These are phyloP conservation scores for Phyllostomus hastatus DNA, from an alignment of 2,113 vertebrate genomes.

Conservation along the genomic window DNA sequence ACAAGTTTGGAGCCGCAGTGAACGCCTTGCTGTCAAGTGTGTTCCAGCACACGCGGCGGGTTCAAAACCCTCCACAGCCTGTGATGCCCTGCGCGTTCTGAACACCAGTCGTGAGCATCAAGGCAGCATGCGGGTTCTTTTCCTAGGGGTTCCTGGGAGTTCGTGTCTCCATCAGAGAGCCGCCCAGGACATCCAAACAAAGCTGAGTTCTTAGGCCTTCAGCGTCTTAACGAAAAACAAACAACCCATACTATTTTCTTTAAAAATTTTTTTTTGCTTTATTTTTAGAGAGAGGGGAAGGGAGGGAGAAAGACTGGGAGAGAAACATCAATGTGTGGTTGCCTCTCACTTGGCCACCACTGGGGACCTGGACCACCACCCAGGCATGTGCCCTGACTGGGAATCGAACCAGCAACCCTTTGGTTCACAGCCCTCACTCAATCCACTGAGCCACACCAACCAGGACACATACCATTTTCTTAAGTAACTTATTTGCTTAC, in stretches of 20 bases:
- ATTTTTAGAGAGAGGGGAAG: too few species aligned
- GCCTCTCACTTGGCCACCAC: too few species aligned
- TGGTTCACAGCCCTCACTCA: too few species aligned
- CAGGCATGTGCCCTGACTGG: too few species aligned
- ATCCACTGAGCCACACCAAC: too few species aligned
- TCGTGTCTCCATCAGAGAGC: slow-evolving; percentile 1
- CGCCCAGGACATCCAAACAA: background rate
- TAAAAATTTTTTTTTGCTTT: too few species aligned
- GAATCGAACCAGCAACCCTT: too few species aligned
- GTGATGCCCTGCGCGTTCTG: background rate
- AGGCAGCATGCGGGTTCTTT: background rate
- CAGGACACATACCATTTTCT: background rate
- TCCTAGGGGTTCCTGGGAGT: background rate
- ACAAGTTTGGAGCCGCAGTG: fast-evolving
- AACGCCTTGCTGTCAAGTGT: background rate
- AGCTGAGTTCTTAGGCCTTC: background rate
- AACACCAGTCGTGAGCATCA: background rate
- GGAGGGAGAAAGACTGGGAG: too few species aligned
- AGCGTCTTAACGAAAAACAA: background rate
- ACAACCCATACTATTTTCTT: background rate
- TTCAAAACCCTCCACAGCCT: background rate
- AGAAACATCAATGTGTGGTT: too few species aligned
- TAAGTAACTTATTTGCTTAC: background rate
- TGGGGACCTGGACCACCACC: too few species aligned
- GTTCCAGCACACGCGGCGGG: background rate